phyloP scores from a whole-genome alignment of 2,888 invertebrate species.

The Apodemia mormo region DNA sequence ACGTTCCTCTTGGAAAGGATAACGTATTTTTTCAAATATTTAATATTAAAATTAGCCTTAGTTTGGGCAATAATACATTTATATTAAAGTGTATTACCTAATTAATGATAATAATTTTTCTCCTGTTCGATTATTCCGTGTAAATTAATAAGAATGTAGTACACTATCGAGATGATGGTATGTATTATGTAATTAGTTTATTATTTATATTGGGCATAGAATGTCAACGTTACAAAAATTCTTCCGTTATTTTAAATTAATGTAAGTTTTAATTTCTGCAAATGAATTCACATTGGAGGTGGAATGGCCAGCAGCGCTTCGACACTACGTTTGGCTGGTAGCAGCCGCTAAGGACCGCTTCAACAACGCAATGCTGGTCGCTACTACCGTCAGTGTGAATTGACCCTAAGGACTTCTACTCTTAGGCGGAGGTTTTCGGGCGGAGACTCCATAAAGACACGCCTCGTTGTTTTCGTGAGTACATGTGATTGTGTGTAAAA shows the following conservation, averaged over 20 bases:
- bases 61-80: no score
- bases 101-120: neutral
- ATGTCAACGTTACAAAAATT: neutral
- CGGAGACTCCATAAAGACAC: neutral
- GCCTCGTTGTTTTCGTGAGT: neutral
- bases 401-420: neutral
- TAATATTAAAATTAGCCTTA: no score
- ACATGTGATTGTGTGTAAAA: neutral
- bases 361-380: no score
- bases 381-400: no score
- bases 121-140: neutral
- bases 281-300: neutral
- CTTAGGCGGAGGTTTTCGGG: neutral
- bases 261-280: neutral
- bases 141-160: no score
- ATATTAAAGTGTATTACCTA: no score
- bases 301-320: no score
- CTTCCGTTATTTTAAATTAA: neutral
- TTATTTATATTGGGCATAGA: neutral
- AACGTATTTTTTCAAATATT: no score
- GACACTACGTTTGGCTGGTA: no score
- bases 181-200: no score
- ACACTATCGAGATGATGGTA: no score
- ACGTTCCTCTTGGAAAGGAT: neutral
- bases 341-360: no score